Conservation (phyloP, 2,888 invertebrate genomes). For the Scaeva pyrastri region DNA sequence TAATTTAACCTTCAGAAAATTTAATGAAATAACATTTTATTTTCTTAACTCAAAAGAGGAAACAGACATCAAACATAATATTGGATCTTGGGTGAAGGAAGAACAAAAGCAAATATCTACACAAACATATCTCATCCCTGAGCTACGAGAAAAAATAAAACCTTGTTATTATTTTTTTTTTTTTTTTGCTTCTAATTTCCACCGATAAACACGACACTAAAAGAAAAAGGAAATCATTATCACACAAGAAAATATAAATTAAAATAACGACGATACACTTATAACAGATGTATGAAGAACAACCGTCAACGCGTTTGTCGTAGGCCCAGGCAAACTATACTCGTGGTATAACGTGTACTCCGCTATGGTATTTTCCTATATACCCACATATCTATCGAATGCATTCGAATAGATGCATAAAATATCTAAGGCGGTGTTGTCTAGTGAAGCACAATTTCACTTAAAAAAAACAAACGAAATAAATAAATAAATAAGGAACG, state of each 20-base stretch:
- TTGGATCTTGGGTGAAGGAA: constrained; percentile 10
- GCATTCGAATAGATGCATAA: constrained; percentile 56
- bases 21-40: constrained; percentile 39
- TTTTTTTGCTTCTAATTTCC: not conserved
- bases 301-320: not conserved
- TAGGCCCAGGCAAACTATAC: not conserved
- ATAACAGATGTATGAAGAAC: constrained; percentile 20
- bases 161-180: constrained; percentile 15
- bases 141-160: constrained; percentile 3
- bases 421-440: constrained; percentile 44
- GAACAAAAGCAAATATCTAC: constrained; percentile 13
- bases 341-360: not conserved
- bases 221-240: constrained; percentile 43
- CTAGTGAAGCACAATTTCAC: constrained; percentile 24
- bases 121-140: not conserved
- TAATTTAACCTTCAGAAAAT: constrained; percentile 48
- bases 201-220: constrained; percentile 23
- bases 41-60: not conserved
- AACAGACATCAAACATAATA: constrained; percentile 13
- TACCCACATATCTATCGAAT: constrained; percentile 31
- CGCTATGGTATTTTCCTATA: constrained; percentile 20
- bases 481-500: constrained; percentile 35
- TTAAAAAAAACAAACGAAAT: not conserved
- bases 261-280: constrained; percentile 47
- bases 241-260: constrained; percentile 46